These are phyloP conservation scores for Leptopilina myrica DNA, from an alignment of 2,888 invertebrate genomes.

Conservation along the genomic window DNA sequence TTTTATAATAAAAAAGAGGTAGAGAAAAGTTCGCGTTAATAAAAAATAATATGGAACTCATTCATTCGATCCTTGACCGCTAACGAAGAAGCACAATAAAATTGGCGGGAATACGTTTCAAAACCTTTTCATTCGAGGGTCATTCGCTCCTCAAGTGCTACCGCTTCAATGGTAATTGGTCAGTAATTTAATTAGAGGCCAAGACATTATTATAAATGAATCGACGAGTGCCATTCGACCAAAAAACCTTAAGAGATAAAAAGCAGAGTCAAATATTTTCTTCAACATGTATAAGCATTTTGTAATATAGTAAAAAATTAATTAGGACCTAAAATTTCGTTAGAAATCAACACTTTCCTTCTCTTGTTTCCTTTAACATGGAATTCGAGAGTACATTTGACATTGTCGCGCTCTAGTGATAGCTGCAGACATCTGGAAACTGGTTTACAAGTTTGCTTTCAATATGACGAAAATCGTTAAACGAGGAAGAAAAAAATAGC, in stretches of 20 bases:
- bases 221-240: slow-evolving; percentile 5
- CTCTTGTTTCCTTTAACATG: not conserved
- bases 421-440: too few relatives aligned
- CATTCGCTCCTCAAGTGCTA: slow-evolving; percentile 23
- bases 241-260: not conserved
- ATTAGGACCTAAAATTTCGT: too few relatives aligned
- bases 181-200: slow-evolving; percentile 33
- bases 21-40: not conserved
- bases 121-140: slow-evolving; percentile 38
- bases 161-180: slow-evolving; percentile 21
- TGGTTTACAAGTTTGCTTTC: too few relatives aligned
- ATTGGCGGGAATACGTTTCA: slow-evolving; percentile 21
- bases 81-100: slow-evolving; percentile 26
- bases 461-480: too few relatives aligned
- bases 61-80: not conserved
- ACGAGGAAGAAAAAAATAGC: too few relatives aligned
- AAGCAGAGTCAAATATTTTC: not conserved
- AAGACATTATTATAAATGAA: slow-evolving; percentile 19
- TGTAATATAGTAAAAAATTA: too few relatives aligned
- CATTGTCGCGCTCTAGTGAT: too few relatives aligned
- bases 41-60: not conserved
- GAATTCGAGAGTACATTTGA: too few relatives aligned
- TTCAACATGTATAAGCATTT: not conserved
- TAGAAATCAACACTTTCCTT: not conserved
- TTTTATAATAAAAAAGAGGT: not conserved